Base-by-base conservation (phyloP, 2,113 vertebrate genomes). In the Lophotis ruficrista region DNA sequence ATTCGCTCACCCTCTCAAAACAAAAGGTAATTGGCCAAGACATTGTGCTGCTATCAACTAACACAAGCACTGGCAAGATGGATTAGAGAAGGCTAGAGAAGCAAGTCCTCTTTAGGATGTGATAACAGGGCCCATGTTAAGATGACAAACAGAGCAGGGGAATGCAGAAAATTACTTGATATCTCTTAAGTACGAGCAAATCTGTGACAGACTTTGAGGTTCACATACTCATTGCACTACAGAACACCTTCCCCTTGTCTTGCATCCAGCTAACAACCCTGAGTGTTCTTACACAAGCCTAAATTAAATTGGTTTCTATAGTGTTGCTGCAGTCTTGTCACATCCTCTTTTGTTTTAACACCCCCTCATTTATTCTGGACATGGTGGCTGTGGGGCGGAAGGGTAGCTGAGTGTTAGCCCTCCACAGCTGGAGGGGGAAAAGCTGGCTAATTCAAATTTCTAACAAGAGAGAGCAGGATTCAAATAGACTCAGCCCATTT, bases 361-460 rank as follows among this genome's bases (percentile, higher is more conserved):
- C 18, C 43, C 27, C 33, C 14, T 66, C 6, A 14, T 28, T n/a
- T 79, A 14, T 60, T 83, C 54, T 81, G 58, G 19, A 19, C 20
- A 11, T 41, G 23, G 14, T 71, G 41, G 15, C 9, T 80, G 2
- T 1, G 9, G 22, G 27, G 6, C 1, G 0, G 62, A 80, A n/a
- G n/a, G 45, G 31, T 18, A 31, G 9, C 10, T 79, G 51, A 15
- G 31, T 62, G 33, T 58, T 68, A 57, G 60, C 12, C 9, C 14
- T 81, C 31, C 38, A n/a, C 23, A 76, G 27, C 19, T 47, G n/a
- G 31, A 87, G 7, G 2, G 5, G 7, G 4, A 45, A 45, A 82
- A 56, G 21, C 14, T 50, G 37, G 23, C 12, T 56, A 85, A 62
- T 41, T 68, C 23, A 37, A 10, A 73, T 70, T 80, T 72, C 62